phyloP scores from a whole-genome alignment of 53 echinoderm and acorn worm species.

The Zoroaster sp. region DNA sequence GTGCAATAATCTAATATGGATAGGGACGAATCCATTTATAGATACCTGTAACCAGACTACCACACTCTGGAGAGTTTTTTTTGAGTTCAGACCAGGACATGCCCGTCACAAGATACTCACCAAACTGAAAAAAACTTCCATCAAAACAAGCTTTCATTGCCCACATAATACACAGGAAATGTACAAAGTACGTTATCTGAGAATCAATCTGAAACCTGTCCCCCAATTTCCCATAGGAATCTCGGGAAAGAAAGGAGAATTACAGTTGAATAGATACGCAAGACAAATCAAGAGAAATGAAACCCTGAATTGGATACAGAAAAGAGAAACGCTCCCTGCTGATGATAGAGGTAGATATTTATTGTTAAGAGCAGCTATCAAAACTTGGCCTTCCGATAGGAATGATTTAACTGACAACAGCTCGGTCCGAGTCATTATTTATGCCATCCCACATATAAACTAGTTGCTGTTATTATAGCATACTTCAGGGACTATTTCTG shows the following conservation, averaged over 20 bases:
- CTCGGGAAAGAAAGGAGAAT: neutral
- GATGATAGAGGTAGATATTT: neutral
- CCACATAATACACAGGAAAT: slow-evolving; percentile 28
- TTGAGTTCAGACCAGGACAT: neutral
- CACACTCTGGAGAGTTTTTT: neutral
- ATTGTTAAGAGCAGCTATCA: neutral
- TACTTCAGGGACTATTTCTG: neutral
- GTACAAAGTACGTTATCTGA: neutral
- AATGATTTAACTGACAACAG: too few relatives aligned
- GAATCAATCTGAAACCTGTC: neutral
- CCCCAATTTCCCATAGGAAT: slow-evolving; percentile 10
- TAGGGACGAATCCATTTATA: too few relatives aligned
- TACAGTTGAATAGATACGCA: neutral
- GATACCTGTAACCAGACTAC: too few relatives aligned
- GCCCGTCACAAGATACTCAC: neutral
- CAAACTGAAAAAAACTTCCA: neutral
- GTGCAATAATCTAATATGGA: too few relatives aligned
- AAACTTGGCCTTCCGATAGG: neutral
- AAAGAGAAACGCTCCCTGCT: neutral
- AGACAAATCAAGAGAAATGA: neutral
- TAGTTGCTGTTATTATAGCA: neutral
- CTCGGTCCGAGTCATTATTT: neutral
- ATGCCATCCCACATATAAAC: neutral
- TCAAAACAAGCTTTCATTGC: neutral
- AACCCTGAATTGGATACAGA: neutral